Conservation (phyloP, 2,797 vertebrate genomes). For the Peromyscus nudipes region DNA sequence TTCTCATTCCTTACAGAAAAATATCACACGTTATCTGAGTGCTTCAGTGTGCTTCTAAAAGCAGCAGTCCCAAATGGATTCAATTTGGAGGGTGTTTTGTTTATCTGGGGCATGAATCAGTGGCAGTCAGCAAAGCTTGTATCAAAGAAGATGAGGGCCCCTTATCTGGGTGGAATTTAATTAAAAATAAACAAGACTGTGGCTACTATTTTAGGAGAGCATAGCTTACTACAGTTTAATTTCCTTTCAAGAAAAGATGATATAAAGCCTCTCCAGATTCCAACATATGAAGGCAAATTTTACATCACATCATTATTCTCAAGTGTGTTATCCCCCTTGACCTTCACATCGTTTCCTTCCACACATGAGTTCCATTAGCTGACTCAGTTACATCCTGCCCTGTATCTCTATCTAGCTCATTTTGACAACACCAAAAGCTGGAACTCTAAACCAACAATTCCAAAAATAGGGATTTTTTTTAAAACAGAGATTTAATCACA, state of each 20-base stretch:
- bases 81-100: constrained; percentile 81
- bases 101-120: constrained; percentile 65
- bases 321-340: not conserved
- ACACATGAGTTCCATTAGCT: constrained; percentile 78
- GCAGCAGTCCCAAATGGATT: constrained; percentile 73
- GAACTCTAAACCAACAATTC: constrained; percentile 75
- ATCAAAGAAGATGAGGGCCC: constrained; percentile 68
- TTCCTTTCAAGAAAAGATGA: constrained; percentile 69
- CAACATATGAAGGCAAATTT: constrained; percentile 50
- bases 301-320: constrained; percentile 52
- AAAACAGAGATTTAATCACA: constrained; percentile 78
- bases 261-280: constrained; percentile 46
- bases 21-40: constrained; percentile 66
- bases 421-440: constrained; percentile 76
- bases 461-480: constrained; percentile 75
- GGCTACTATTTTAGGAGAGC: constrained; percentile 74
- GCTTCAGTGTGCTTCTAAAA: constrained; percentile 69
- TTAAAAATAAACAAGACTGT: constrained; percentile 81
- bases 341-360: constrained; percentile 52
- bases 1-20: constrained; percentile 69
- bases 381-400: constrained; percentile 70
- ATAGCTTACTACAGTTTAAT: constrained; percentile 65
- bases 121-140: constrained; percentile 56
- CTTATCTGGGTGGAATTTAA: constrained; percentile 81
- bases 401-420: constrained; percentile 66